Base-by-base conservation (phyloP, 2,113 vertebrate species). In the Odocoileus virginianus region DNA sequence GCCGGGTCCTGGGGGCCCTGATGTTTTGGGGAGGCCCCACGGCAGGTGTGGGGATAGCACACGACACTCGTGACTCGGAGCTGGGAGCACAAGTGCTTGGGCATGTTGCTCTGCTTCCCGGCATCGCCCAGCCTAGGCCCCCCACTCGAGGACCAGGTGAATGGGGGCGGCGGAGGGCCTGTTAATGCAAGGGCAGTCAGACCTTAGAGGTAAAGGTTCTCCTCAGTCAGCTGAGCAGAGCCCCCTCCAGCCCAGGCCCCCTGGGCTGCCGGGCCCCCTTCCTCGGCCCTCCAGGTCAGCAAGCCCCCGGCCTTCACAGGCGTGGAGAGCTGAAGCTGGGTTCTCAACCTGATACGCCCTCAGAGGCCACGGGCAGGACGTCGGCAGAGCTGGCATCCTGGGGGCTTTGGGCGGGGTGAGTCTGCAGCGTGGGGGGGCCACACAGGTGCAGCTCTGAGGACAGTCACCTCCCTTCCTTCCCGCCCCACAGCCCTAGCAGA, bases 41-140 rank as follows among this genome's bases (percentile, higher is more conserved):
- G 23, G 28, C 60, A 47, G 67, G 43, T 1, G 12, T 11, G 4
- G 55, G 52, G 27, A 14, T 67, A 11, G 7, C 30, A 16, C 7
- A 7, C 0, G 4, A 50, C 11, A 10, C 40, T 2, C 19, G 14
- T 0, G 30, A 40, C 52, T n/a, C 14, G 8, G 76, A 78, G 57
- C 82, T 11, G 3, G 87, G n/a, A 64, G 12, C 85, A n/a, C 15
- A 2, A 10, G 1, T 19, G n/a, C 23, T 23, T 21, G 16, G 2
- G 30, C 33, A 1, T 0, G 12, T 12, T 10, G 3, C 1, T 12
- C 5, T 1, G 4, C 12, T 55, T 5, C 10, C 21, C 0, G 13
- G 19, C 30, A 28, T 40, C 6, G 2, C 33, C 52, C 30, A 16
- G 52, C 52, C 7, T 4, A 9, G 55, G n/a, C 2, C 60, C 67